Percentiles rank a stretch among this genome's conserved stretches.
Evolutionary conservation across 2,797 vertebrate species (phyloP).

Genomic region (Melanotaenia boesemani): DNA sequence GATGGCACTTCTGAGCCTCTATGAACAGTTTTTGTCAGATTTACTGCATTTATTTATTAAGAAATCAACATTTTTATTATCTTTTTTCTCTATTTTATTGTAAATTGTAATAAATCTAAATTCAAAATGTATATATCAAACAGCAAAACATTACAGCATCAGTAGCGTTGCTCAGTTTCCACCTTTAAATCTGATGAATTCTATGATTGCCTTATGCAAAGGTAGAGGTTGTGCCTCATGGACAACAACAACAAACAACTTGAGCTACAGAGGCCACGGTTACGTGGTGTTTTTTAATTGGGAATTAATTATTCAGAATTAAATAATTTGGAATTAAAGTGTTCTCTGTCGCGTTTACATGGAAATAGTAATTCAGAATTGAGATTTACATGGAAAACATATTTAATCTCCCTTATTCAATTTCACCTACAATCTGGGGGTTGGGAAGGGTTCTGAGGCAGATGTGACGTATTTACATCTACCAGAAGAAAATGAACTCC

Average conservation of each 20-base stretch:
- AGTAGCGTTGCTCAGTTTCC: background rate
- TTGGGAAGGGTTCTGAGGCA: too few relatives aligned
- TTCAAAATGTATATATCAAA: background rate
- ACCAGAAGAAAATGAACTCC: too few relatives aligned
- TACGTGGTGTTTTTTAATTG: too few relatives aligned
- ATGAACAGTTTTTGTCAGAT: background rate
- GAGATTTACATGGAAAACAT: too few relatives aligned
- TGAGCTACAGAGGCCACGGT: constrained; percentile 18
- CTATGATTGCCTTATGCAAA: background rate
- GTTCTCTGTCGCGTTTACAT: too few relatives aligned
- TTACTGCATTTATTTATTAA: background rate
- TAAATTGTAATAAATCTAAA: background rate
- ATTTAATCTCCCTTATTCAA: too few relatives aligned
- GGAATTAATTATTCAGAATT: too few relatives aligned
- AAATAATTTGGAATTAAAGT: too few relatives aligned
- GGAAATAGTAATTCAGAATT: too few relatives aligned
- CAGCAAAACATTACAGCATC: background rate
- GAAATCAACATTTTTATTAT: background rate
- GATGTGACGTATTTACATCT: too few relatives aligned
- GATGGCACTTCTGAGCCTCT: background rate
- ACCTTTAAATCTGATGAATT: background rate
- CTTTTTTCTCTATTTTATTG: background rate
- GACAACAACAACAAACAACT: constrained; percentile 20
- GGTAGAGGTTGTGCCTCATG: background rate
- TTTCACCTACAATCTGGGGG: too few relatives aligned